Conservation (phyloP, 2,113 vertebrate species). For the Fulmarus glacialis region DNA sequence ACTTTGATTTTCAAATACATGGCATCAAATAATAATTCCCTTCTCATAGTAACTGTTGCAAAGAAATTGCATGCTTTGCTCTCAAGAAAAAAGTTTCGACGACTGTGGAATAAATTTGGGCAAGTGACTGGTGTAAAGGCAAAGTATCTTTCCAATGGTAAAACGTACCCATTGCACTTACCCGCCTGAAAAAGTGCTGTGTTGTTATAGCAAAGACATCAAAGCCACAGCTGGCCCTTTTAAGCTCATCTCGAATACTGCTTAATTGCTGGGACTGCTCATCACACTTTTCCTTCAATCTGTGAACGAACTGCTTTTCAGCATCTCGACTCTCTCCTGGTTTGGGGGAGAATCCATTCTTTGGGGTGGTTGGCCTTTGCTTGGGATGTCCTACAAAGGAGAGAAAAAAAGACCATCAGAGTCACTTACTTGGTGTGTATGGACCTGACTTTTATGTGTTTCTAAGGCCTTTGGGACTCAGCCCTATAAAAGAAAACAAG, state of each 20-base stretch:
- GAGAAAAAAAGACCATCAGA: neutral
- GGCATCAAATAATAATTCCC: neutral
- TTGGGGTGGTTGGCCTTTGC: slow-evolving; percentile 72
- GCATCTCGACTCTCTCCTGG: slow-evolving; percentile 78
- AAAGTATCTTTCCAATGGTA: neutral
- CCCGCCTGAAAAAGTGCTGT: slow-evolving; percentile 90
- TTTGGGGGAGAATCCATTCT: slow-evolving; percentile 75
- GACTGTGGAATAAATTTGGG: neutral
- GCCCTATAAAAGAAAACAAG: neutral
- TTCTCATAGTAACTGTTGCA: neutral
- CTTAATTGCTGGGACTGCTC: slow-evolving; percentile 83
- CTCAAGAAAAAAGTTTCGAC: neutral
- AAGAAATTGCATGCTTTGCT: neutral
- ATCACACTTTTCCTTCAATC: slow-evolving; percentile 85
- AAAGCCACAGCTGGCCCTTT: slow-evolving; percentile 80
- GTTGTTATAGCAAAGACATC: slow-evolving; percentile 88
- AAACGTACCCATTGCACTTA: slow-evolving; percentile 47
- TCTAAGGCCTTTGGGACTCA: neutral
- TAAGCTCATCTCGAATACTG: slow-evolving; percentile 79
- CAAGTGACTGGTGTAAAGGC: neutral
- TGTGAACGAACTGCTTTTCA: slow-evolving; percentile 83
- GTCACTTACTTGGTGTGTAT: neutral
- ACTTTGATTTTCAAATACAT: neutral
- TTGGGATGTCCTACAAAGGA: slow-evolving; percentile 76
- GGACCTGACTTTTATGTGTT: neutral